phyloP scores from a whole-genome alignment of 92 coral and sea anemone species.

The Parazoanthus darwini region DNA sequence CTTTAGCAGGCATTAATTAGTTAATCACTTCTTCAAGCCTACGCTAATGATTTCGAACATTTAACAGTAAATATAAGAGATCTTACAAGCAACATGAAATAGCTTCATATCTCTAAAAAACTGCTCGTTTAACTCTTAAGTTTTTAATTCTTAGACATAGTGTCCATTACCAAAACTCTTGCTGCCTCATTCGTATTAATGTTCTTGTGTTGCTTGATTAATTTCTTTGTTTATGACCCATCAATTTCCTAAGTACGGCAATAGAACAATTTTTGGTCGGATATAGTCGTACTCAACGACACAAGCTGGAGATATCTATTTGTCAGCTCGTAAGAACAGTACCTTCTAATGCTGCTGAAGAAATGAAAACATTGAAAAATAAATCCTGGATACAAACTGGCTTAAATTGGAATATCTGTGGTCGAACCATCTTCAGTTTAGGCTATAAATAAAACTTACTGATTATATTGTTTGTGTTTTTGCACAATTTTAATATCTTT shows the following conservation, averaged over 20 bases:
- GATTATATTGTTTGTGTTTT: background rate
- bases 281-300: background rate
- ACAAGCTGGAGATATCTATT: background rate
- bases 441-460: background rate
- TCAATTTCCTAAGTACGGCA: background rate
- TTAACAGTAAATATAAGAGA: background rate
- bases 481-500: background rate
- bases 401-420: background rate
- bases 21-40: constrained; percentile 8
- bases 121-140: background rate
- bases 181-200: background rate
- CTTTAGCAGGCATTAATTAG: background rate
- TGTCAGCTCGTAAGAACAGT: background rate
- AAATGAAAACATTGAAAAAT: background rate
- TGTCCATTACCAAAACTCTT: background rate
- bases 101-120: background rate
- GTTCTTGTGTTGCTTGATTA: background rate
- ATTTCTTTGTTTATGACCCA: background rate
- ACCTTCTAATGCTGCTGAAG: background rate
- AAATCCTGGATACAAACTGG: background rate
- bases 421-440: background rate
- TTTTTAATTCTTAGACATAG: background rate
- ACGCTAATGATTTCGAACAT: background rate
- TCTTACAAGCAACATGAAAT: background rate
- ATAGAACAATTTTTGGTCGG: background rate